Conservation (phyloP, 2,797 vertebrate species). For the Phataginus tricuspis region DNA sequence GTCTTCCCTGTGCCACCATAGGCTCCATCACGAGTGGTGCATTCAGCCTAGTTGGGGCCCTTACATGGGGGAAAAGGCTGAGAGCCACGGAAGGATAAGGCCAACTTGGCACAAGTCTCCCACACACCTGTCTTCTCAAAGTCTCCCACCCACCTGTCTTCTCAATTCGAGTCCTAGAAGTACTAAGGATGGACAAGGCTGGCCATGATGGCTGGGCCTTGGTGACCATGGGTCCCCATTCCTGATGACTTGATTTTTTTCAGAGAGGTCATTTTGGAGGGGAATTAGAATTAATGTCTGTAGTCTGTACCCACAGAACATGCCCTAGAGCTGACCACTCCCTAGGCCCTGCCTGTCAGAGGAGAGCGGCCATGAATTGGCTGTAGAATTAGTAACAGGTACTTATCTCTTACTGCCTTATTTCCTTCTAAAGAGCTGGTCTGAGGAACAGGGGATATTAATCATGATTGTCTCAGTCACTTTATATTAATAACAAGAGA, state of each 20-base stretch:
- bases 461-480: slow-evolving; percentile 51
- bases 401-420: slow-evolving; percentile 54
- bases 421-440: slow-evolving; percentile 56
- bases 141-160: neutral
- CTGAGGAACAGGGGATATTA: slow-evolving; percentile 59
- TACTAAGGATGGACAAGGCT: neutral
- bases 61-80: neutral
- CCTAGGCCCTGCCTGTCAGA: neutral
- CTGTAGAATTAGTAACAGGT: slow-evolving; percentile 41
- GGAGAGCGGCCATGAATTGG: neutral
- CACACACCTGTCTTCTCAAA: neutral
- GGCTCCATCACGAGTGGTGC: neutral
- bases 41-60: neutral
- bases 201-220: neutral
- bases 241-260: neutral
- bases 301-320: neutral
- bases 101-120: neutral
- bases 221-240: neutral
- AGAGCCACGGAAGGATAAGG: neutral
- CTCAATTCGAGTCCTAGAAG: neutral
- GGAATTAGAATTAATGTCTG: neutral
- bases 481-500: slow-evolving; percentile 71
- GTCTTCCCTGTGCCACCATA: neutral
- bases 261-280: neutral
- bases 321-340: neutral